Evolutionary conservation across 2,888 invertebrate species (phyloP).

Genomic region (Ceriagrion tenellum): DNA sequence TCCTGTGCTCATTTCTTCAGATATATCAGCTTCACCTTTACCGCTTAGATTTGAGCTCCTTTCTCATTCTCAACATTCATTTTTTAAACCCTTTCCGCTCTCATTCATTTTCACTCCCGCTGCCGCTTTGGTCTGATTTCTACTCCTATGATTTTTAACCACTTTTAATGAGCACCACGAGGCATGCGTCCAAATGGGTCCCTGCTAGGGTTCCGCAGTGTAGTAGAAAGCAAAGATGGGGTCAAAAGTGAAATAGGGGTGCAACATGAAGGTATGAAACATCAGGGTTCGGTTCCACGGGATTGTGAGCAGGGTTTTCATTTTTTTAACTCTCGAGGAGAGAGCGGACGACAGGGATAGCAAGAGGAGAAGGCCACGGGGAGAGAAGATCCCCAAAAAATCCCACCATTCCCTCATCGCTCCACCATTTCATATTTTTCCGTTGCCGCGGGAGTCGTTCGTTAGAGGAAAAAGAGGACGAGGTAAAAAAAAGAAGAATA

Average conservation of each 20-base stretch:
- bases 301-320: not conserved
- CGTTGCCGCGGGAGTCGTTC: conserved; percentile 3
- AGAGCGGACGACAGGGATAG: not conserved
- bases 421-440: not conserved
- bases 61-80: not conserved
- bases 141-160: not conserved
- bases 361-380: not conserved
- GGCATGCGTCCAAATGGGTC: not conserved
- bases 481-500: not conserved
- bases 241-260: not conserved
- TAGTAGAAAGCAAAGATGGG: not conserved
- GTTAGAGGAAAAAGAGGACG: conserved; percentile 18
- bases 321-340: not conserved
- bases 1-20: not conserved
- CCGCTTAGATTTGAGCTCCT: not conserved
- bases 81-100: not conserved
- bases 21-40: not conserved
- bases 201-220: not conserved
- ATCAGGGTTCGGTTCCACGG: not conserved
- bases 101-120: not conserved
- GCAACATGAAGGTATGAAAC: not conserved
- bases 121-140: not conserved
- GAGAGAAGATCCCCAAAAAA: not conserved
- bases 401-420: not conserved
- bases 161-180: not conserved